Percentiles rank a stretch among this genome's conserved stretches.
Evolutionary conservation across 2,113 vertebrate genomes (phyloP).

Genomic region (Sterrhoptilus dennistouni): DNA sequence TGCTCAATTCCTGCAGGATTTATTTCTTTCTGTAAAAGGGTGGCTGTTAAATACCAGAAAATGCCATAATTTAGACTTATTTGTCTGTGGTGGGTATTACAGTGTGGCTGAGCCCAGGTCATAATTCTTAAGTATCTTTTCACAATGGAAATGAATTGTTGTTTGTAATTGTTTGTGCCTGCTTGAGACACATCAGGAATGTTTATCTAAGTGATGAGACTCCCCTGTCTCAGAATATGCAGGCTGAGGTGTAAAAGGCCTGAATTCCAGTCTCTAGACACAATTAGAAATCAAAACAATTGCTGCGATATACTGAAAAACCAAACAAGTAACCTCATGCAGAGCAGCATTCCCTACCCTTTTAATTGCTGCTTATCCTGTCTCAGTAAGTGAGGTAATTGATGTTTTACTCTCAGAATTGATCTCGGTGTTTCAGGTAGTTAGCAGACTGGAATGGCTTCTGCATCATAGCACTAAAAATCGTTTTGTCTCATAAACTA

Average conservation of each 20-base stretch:
- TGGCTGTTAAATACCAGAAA: neutral
- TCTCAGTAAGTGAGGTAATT: conserved; percentile 51
- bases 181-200: neutral
- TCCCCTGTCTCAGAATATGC: neutral
- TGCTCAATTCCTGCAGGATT: neutral
- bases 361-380: conserved; percentile 50
- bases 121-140: neutral
- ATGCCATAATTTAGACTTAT: neutral
- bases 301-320: neutral
- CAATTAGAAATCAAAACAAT: conserved; percentile 17
- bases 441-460: conserved; percentile 32
- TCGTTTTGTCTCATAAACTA: conserved; percentile 5
- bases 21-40: neutral
- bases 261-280: neutral
- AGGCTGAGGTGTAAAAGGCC: neutral
- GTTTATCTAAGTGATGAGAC: neutral
- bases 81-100: accelerated
- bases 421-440: conserved; percentile 1
- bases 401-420: conserved; percentile 51
- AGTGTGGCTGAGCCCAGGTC: neutral
- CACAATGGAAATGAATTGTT: neutral
- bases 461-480: conserved; percentile 15
- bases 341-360: neutral
- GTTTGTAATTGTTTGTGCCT: neutral
- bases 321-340: neutral